Evolutionary conservation across 1,140 invertebrate genomes (phyloP).

Genomic region (Campoletis sonorensis): DNA sequence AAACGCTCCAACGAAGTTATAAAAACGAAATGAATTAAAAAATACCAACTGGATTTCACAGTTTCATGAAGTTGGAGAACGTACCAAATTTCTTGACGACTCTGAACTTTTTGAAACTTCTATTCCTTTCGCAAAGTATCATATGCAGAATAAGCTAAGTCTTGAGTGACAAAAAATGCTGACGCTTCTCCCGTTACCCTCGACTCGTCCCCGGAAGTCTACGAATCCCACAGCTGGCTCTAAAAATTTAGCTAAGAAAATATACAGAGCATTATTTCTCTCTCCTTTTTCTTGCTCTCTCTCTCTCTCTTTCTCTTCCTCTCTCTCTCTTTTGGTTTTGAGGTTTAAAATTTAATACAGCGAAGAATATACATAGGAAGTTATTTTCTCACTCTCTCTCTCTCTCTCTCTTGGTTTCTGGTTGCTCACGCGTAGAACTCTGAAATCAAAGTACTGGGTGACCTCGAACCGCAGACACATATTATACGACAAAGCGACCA

Average conservation of each 20-base stretch:
- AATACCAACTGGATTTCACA: background rate
- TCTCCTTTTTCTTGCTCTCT: background rate
- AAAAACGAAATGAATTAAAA: background rate
- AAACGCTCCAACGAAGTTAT: background rate
- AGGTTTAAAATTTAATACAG: background rate
- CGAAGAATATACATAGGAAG: background rate
- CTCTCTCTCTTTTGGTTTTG: background rate
- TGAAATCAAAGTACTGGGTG: conserved; percentile 29
- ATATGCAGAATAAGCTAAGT: no score
- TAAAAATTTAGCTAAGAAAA: background rate
- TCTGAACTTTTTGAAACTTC: background rate
- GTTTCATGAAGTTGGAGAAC: background rate
- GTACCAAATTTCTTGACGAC: background rate
- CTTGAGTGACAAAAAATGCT: conserved; percentile 31
- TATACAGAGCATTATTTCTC: background rate
- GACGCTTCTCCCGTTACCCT: conserved; percentile 17
- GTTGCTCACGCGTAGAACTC: background rate
- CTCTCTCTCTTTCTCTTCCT: background rate
- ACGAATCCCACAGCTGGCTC: background rate
- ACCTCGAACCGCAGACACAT: conserved; percentile 28
- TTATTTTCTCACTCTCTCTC: no score
- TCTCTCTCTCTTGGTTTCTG: background rate
- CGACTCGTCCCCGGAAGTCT: background rate
- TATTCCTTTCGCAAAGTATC: background rate
- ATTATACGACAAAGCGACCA: background rate